Base-by-base conservation (phyloP, 2,888 invertebrate genomes). In the Agrypnus murinus region DNA sequence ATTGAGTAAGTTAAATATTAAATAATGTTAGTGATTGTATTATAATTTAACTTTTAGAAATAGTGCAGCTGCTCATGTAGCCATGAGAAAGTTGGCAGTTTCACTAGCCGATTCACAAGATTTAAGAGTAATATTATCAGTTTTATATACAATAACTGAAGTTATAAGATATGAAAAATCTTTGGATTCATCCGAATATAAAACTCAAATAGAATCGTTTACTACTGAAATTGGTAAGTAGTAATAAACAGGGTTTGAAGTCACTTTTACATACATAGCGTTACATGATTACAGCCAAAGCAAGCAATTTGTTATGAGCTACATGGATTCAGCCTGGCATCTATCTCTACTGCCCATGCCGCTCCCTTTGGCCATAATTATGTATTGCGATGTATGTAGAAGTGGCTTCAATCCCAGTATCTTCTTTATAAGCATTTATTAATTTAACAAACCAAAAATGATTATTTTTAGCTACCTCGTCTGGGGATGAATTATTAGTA, bases 131-230 rank as follows among this genome's bases (percentile, higher is more conserved):
- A 95, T 99, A 76, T 87, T 99, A 40, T 96, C 96, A 71, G 95
- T 98, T 73, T 87, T 99, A 64, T 99, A 98, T 84, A 95, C 96
- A 63, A 95, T 99, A 79, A 95, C 98, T 25, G 99, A 99, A 88
- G 94, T 96, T 6, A 93, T 98, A 88, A 89, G 97, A 76, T 91
- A 90, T 77, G 94, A 93, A 81, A 86, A 88, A 86, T 82, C 86
- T 5, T 83, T 81, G 6, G 86, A 85, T 55, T 77, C 78, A 6
- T 76, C 77, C 25, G 87, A 88, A 71, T 88, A 87, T 76, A 84
- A 84, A 73, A 76, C 81, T 12, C 83, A 89, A 43, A 85, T 89
- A 7, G 88, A 89, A 64, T 84, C 87, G 25, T 91, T 93, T 84
- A 86, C 86, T 67, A 84, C 85, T 66, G 92, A 92, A 78, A 85